These are phyloP conservation scores for Chymomyza procnemis DNA, from an alignment of 2,888 invertebrate species.

Conservation along the genomic window DNA sequence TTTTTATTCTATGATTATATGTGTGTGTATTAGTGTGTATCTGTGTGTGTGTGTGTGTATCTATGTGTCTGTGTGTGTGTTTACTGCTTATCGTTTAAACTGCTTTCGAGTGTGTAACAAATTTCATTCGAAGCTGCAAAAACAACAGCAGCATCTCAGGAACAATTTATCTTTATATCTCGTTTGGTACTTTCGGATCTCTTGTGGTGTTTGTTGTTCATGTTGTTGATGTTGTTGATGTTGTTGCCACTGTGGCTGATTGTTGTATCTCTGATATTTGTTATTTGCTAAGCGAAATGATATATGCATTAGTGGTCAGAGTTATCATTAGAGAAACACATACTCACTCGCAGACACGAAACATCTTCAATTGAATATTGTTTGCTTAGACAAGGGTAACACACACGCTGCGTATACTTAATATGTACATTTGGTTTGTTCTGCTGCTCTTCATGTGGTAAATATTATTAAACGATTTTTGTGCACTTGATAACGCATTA, in stretches of 20 bases:
- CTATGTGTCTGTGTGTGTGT: slow-evolving; percentile 35
- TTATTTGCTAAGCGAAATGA: slow-evolving; percentile 70
- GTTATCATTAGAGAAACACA: slow-evolving; percentile 71
- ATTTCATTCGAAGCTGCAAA: slow-evolving; percentile 46
- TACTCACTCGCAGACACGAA: slow-evolving; percentile 31
- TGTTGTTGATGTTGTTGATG: slow-evolving; percentile 3
- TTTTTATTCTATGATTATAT: no score
- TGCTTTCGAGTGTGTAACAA: slow-evolving; percentile 54
- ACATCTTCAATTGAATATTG: slow-evolving; percentile 5
- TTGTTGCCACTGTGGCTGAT: slow-evolving; percentile 13
- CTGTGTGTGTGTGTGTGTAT: background rate
- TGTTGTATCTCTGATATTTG: slow-evolving; percentile 59
- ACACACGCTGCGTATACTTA: slow-evolving; percentile 56
- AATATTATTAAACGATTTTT: background rate
- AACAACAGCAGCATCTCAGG: slow-evolving; percentile 59
- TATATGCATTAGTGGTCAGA: slow-evolving; percentile 62
- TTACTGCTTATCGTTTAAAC: slow-evolving; percentile 16
- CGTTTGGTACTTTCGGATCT: slow-evolving; percentile 2
- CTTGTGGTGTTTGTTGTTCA: slow-evolving; percentile 11
- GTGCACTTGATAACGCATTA: background rate
- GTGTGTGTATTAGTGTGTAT: background rate
- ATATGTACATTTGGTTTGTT: slow-evolving; percentile 19
- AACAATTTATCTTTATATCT: slow-evolving; percentile 69
- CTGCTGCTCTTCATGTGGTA: background rate
- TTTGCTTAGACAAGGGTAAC: background rate